phyloP scores from a whole-genome alignment of 2,888 invertebrate genomes.

The Micoletzkya japonica region DNA sequence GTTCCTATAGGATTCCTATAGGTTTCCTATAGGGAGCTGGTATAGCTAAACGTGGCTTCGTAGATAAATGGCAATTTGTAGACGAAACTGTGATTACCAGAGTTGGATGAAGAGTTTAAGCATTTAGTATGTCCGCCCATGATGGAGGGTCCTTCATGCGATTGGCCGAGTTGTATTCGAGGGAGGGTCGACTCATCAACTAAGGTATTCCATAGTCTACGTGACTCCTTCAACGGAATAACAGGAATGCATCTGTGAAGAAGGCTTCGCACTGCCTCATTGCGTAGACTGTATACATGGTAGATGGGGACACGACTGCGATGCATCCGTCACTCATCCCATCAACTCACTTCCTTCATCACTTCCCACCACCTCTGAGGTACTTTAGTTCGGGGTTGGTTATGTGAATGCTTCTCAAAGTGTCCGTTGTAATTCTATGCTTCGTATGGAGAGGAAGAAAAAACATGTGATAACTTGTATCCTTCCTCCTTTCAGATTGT shows the following conservation, averaged over 20 bases:
- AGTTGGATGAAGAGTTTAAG: too few species aligned
- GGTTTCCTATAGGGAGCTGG: too few species aligned
- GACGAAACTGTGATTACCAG: neutral
- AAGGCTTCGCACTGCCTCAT: slow-evolving; percentile 11
- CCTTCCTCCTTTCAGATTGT: slow-evolving; percentile 13
- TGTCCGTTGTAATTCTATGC: too few species aligned
- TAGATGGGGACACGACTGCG: slow-evolving; percentile 19
- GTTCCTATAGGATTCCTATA: too few species aligned
- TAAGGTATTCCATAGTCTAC: too few species aligned
- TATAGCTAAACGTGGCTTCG: too few species aligned
- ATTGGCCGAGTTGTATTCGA: slow-evolving; percentile 6
- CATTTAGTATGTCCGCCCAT: slow-evolving; percentile 11
- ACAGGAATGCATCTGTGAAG: slow-evolving; percentile 17
- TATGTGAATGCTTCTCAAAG: too few species aligned
- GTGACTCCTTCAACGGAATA: too few species aligned
- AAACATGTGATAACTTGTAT: too few species aligned
- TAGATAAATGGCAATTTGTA: neutral
- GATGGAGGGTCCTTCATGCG: slow-evolving; percentile 1
- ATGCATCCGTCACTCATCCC: neutral
- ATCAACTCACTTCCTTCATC: slow-evolving; percentile 4
- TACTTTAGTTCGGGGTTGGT: too few species aligned
- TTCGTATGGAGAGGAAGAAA: too few species aligned
- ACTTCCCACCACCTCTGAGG: slow-evolving; percentile 19
- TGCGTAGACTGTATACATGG: slow-evolving; percentile 1
- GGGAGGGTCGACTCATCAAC: slow-evolving; percentile 12